These are phyloP conservation scores for Trichopria drosophilae DNA, from an alignment of 2,888 invertebrate species.

Conservation along the genomic window DNA sequence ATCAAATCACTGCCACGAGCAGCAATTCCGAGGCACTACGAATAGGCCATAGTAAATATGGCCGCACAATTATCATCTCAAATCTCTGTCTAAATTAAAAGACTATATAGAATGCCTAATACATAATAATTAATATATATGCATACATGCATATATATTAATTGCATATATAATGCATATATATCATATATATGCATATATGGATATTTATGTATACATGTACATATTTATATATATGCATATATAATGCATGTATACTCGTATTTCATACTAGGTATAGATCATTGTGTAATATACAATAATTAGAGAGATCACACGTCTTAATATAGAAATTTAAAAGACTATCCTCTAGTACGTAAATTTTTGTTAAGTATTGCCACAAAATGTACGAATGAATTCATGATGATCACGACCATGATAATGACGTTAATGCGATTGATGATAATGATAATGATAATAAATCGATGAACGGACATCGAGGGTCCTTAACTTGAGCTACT, in stretches of 20 bases:
- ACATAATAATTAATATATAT: slow-evolving; percentile 45
- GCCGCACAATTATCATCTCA: slow-evolving; percentile 57
- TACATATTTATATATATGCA: slow-evolving; percentile 44
- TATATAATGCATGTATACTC: slow-evolving; percentile 40
- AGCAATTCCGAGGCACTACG: slow-evolving; percentile 60
- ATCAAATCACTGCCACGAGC: slow-evolving; percentile 58
- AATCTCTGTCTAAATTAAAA: slow-evolving; percentile 50
- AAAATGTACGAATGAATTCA: slow-evolving; percentile 48
- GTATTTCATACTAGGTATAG: slow-evolving; percentile 52
- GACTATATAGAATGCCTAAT: slow-evolving; percentile 47
- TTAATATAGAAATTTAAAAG: slow-evolving; percentile 59
- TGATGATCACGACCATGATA: slow-evolving; percentile 31
- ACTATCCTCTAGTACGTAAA: slow-evolving; percentile 57
- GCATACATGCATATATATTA: slow-evolving; percentile 24
- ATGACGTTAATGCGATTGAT: slow-evolving; percentile 15
- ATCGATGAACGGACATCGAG: slow-evolving; percentile 50
- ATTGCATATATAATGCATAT: slow-evolving; percentile 16
- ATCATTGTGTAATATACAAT: slow-evolving; percentile 55
- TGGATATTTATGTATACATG: slow-evolving; percentile 33
- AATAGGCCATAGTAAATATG: slow-evolving; percentile 58
- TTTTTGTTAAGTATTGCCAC: slow-evolving; percentile 54
- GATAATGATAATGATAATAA: slow-evolving; percentile 17
- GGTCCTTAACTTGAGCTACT: slow-evolving; percentile 53
- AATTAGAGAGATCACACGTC: slow-evolving; percentile 60
- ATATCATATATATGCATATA: slow-evolving; percentile 17